Evolutionary conservation across 1,140 invertebrate species (phyloP).

Genomic region (Trachymyrmex cornetzi): DNA sequence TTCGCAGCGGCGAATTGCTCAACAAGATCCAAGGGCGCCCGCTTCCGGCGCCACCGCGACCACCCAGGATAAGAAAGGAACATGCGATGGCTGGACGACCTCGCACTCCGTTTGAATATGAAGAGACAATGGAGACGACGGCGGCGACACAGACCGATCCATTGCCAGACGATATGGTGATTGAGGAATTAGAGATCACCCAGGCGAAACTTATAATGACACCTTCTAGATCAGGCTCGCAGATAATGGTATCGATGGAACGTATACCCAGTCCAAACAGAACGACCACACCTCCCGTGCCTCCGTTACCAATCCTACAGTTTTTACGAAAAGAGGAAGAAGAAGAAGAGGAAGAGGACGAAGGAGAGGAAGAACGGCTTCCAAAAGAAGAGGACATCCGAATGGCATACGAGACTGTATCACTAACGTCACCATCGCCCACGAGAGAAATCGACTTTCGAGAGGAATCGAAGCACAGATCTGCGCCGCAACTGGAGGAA

Average conservation of each 20-base stretch:
- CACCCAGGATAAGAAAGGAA: conserved; percentile 87
- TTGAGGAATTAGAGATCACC: conserved; percentile 86
- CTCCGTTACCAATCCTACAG: conserved; percentile 73
- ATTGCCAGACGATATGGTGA: conserved; percentile 91
- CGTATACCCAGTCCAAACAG: conserved; percentile 79
- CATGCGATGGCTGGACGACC: conserved; percentile 8
- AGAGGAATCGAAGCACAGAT: conserved; percentile 31
- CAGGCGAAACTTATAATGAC: conserved; percentile 82
- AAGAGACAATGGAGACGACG: conserved; percentile 87
- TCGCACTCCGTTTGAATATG: conserved; percentile 33
- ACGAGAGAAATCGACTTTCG: conserved; percentile 32
- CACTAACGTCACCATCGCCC: conserved; percentile 53
- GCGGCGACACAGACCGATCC: conserved; percentile 94
- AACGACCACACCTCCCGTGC: conserved; percentile 75
- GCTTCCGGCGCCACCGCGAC: conserved; percentile 93
- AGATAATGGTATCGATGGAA: conserved; percentile 84
- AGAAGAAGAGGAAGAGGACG: neutral
- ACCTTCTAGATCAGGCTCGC: conserved; percentile 82
- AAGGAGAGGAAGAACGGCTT: neutral
- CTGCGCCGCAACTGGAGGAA: conserved; percentile 61
- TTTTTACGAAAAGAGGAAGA: conserved; percentile 43
- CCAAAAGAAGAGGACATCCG: neutral
- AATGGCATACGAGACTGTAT: conserved; percentile 59
- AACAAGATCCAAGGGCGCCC: conserved; percentile 93
- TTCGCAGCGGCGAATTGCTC: conserved; percentile 90